A percentile compares a stretch with the other conserved stretches of the same genome.
These are phyloP conservation scores for Megalops cyprinoides DNA, from an alignment of 2,797 vertebrate genomes.

Conservation along the genomic window DNA sequence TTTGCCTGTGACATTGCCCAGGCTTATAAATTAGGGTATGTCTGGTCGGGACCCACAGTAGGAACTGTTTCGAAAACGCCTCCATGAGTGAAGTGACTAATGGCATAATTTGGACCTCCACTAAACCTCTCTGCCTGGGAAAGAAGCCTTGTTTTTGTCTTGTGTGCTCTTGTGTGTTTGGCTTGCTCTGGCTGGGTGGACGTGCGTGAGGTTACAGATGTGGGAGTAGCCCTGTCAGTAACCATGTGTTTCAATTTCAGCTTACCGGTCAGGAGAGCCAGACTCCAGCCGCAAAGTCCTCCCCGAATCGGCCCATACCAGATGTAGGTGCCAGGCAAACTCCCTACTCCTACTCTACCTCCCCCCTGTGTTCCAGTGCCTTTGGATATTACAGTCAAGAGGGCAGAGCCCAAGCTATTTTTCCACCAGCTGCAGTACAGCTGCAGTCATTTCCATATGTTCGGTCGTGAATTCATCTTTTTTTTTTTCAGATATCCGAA, in stretches of 20 bases:
- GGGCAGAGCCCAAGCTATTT: neutral
- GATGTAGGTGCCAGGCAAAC: conserved; percentile 60
- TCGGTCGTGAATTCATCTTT: neutral
- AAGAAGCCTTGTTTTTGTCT: neutral
- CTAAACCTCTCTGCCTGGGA: neutral
- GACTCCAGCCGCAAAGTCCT: conserved; percentile 60
- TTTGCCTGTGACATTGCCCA: conserved; percentile 48
- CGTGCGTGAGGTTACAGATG: too few relatives aligned
- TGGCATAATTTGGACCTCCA: neutral
- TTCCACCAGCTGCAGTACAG: neutral
- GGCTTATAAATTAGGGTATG: conserved; percentile 42
- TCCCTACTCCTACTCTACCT: neutral
- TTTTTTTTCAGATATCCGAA: too few relatives aligned
- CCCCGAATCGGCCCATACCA: conserved; percentile 57
- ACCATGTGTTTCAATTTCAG: conserved; percentile 57
- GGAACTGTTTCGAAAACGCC: conserved; percentile 34
- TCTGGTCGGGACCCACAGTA: conserved; percentile 46
- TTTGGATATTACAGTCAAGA: neutral
- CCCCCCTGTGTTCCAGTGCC: neutral
- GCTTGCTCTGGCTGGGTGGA: neutral
- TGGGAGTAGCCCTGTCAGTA: neutral
- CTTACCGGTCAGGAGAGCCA: conserved; percentile 59
- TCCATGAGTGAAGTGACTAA: conserved; percentile 42
- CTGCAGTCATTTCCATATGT: neutral
- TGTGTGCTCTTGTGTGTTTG: neutral